These are phyloP conservation scores for Leptoclinus maculatus DNA, from an alignment of 2,797 vertebrate species.

Conservation along the genomic window DNA sequence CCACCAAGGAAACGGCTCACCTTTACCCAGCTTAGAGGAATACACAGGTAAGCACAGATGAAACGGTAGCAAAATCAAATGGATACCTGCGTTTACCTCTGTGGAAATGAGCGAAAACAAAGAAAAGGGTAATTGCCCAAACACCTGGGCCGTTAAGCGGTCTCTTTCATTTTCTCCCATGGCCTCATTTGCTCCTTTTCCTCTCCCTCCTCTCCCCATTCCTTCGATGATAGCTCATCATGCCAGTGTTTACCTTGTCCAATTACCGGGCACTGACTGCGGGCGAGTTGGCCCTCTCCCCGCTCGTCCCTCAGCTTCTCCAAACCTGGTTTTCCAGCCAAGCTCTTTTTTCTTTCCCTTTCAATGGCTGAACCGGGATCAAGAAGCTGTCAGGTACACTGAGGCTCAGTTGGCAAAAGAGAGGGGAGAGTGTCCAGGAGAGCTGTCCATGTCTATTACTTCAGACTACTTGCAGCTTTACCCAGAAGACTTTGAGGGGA, in stretches of 20 bases:
- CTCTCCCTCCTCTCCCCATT: slow-evolving; percentile 62
- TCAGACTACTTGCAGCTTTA: slow-evolving; percentile 76
- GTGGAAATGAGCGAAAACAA: slow-evolving; percentile 48
- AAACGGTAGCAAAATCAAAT: slow-evolving; percentile 41
- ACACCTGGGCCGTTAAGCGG: slow-evolving; percentile 68
- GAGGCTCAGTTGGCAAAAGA: slow-evolving; percentile 72
- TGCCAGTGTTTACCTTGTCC: slow-evolving; percentile 80
- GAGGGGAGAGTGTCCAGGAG: slow-evolving; percentile 72
- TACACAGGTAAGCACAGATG: slow-evolving; percentile 71
- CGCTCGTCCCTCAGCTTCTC: slow-evolving; percentile 70
- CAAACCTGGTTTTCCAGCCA: slow-evolving; percentile 72
- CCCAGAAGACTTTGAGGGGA: slow-evolving; percentile 70
- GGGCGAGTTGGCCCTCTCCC: slow-evolving; percentile 65
- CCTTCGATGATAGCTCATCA: slow-evolving; percentile 75
- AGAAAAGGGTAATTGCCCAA: slow-evolving; percentile 36
- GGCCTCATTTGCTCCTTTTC: slow-evolving; percentile 73
- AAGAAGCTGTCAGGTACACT: slow-evolving; percentile 82
- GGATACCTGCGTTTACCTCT: slow-evolving; percentile 30
- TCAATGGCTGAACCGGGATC: slow-evolving; percentile 80
- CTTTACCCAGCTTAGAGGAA: slow-evolving; percentile 61
- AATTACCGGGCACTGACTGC: slow-evolving; percentile 75
- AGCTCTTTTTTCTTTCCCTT: slow-evolving; percentile 67
- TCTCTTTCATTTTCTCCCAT: slow-evolving; percentile 69
- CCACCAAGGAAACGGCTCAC: slow-evolving; percentile 61
- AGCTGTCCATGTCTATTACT: slow-evolving; percentile 81